Base-by-base conservation (phyloP, 2,797 vertebrate species). In the Anabas testudineus region DNA sequence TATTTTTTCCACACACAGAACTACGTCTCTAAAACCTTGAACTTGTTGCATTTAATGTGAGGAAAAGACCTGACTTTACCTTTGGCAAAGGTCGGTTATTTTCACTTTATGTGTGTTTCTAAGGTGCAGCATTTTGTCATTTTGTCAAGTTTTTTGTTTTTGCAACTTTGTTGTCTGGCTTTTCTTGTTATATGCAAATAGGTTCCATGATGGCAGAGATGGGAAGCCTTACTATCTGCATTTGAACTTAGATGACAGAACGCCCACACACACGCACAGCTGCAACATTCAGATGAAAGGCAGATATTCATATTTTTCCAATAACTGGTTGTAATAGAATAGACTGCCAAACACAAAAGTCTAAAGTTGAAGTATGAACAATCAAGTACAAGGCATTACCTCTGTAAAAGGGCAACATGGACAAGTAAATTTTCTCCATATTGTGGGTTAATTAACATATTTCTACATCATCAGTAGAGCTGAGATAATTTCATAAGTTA, bases 191-290 rank as follows among this genome's bases (percentile, higher is more conserved):
- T 41, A 32, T 46, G 18, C 30, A 36, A 9, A 30, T 36, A 8
- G 61, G 24, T 47, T 80, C 36, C 10, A 7, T 58, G 39, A 67
- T 52, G 22, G 37, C 4, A 3, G 19, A 3, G 18, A 51, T 55
- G 47, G 63, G 60, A 69, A 57, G 18, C 45, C 42, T 7, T n/a
- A 32, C 67, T 45, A 12, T 71, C 51, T 61, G 45, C 61, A 83
- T 90, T 85, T 80, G 69, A 72, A 85, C 87, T 77, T 72, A 84
- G 46, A 85, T 61, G 63, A 74, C 64, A 55, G 68, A 37, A 68
- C 69, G 10, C 87, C 84, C 78, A 85, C 83, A 57, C 79, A 65
- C 53, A 68, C 53, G 59, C 41, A 32, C 2, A 0, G 30, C 68
- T 42, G 36, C 39, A 54, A 49, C 22, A 19, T 26, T 53, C 51